Base-by-base conservation (phyloP, 2,113 vertebrate genomes). In the Apteryx owenii region DNA sequence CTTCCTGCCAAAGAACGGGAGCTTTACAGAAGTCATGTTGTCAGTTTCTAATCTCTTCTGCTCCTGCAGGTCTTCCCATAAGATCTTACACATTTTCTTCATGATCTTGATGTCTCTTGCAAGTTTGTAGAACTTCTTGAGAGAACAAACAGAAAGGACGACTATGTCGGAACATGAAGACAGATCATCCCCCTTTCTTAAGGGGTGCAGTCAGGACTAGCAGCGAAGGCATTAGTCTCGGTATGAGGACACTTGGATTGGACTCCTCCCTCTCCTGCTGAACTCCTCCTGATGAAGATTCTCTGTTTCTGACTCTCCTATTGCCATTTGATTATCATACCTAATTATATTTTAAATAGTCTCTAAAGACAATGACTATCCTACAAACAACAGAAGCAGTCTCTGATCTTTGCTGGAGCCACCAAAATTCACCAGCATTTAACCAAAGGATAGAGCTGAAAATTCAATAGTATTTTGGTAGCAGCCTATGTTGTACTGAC, bases 11-110 rank as follows among this genome's bases (percentile, higher is more conserved):
- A 82, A 95, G 40, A 65, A 76, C 5, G 26, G 31, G 20, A 17
- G 66, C 33, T 62, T 62, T 40, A 83, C 2, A 58, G 56, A 78
- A 84, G 21, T 46, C 44, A 70, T 5, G 12, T 90, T 79, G 60
- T 86, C 50, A 81, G 97, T 76, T 26, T 92, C 94, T 73, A 90
- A 96, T 28, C 89, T 96, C 48, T 75, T 93, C 64, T 5, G 4
- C 56, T 89, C 48, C 75, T 85, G 64, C 66, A 98, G 89, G 33
- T 95, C 92, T 60, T 96, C 62, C 79, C 75, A 69, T 53, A 97
- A 97, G 68, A 93, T 94, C 50, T 94, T 95, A 93, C 93, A 98
- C 12, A 90, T 94, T 40, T 91, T 92, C 44, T 92, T 97, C 96
- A 92, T 95, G 33, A 89, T 15, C 12, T 96, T 94, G 69, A 94